phyloP scores from a whole-genome alignment of 2,888 invertebrate genomes.

The Acleris literana region DNA sequence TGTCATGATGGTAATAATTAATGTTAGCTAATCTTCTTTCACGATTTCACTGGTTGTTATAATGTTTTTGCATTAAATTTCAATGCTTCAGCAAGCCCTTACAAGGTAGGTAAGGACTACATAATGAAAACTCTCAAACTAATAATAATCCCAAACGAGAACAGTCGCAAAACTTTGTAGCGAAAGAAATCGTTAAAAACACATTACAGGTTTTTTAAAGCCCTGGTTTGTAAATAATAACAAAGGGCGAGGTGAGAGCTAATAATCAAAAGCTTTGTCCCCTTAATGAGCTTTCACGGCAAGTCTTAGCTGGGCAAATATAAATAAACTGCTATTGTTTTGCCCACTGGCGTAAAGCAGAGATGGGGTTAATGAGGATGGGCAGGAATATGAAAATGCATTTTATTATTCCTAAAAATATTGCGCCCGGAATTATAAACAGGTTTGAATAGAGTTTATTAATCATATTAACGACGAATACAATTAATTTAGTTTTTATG shows the following conservation, averaged over 20 bases:
- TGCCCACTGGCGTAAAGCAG: constrained; percentile 37
- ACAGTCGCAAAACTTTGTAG: constrained; percentile 24
- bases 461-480: too few relatives aligned
- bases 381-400: constrained; percentile 6
- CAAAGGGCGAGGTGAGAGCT: constrained; percentile 61
- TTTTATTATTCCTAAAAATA: too few relatives aligned
- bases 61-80: background rate
- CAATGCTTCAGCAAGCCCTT: background rate
- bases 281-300: constrained; percentile 61
- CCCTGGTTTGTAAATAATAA: constrained; percentile 55
- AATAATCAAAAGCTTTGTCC: constrained; percentile 66
- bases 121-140: constrained; percentile 15
- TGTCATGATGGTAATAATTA: too few relatives aligned
- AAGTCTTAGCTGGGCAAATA: constrained; percentile 54
- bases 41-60: too few relatives aligned
- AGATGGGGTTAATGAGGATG: background rate
- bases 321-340: constrained; percentile 62
- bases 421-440: too few relatives aligned
- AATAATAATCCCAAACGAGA: constrained; percentile 23
- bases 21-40: too few relatives aligned
- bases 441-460: too few relatives aligned
- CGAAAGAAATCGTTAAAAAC: constrained; percentile 43
- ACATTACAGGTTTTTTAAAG: constrained; percentile 46
- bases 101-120: background rate
- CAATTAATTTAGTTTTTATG: too few relatives aligned